A percentile compares a stretch with the other conserved stretches of the same genome.
These are phyloP conservation scores for Drosophila kurseongensis DNA, from an alignment of 1,140 invertebrate species.

Conservation along the genomic window DNA sequence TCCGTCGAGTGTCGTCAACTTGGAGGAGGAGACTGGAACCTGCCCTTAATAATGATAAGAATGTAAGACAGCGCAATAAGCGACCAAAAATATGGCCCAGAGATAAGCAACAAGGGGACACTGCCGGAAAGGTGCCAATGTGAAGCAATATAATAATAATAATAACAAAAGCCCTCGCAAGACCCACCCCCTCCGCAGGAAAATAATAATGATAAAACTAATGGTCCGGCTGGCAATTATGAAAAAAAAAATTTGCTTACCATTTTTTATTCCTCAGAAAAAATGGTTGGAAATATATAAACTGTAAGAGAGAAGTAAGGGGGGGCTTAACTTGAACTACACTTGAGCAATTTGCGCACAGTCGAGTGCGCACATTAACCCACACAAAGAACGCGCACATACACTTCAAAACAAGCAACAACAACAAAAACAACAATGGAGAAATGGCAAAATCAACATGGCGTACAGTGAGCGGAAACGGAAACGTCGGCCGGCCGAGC, in stretches of 20 bases:
- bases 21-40: conserved; percentile 10
- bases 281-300: conserved; percentile 42
- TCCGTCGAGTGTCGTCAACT: conserved; percentile 71
- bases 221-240: conserved; percentile 71
- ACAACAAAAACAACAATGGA: conserved; percentile 52
- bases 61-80: conserved; percentile 79
- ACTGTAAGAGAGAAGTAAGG: conserved; percentile 20
- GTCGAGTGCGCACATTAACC: conserved; percentile 80
- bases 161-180: neutral
- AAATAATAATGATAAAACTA: conserved; percentile 72
- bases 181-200: neutral
- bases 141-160: conserved; percentile 67
- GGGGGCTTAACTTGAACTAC: conserved; percentile 69
- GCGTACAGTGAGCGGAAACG: conserved; percentile 75
- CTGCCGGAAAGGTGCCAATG: conserved; percentile 67
- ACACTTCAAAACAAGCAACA: conserved; percentile 38
- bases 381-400: conserved; percentile 46
- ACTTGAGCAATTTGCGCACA: conserved; percentile 82
- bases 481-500: conserved; percentile 70
- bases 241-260: conserved; percentile 60
- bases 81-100: conserved; percentile 61
- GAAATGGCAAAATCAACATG: conserved; percentile 73
- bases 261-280: conserved; percentile 37
- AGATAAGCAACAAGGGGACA: conserved; percentile 63
- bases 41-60: conserved; percentile 73